These are phyloP conservation scores for Brenthis daphne DNA, from an alignment of 2,888 invertebrate species.

Conservation along the genomic window DNA sequence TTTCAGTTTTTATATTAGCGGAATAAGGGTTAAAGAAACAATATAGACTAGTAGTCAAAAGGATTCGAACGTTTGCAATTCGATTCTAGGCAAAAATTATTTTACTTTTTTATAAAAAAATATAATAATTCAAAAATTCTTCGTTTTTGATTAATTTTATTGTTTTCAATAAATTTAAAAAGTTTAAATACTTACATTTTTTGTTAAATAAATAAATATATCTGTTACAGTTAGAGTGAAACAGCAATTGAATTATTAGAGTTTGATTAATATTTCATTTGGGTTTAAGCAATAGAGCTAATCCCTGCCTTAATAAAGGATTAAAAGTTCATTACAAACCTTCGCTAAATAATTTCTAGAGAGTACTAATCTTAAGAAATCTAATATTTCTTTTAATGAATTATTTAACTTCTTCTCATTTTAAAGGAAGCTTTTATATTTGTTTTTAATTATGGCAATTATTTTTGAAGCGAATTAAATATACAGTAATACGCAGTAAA, in stretches of 20 bases:
- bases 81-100: conserved; percentile 40
- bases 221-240: too few species aligned
- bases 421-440: too few species aligned
- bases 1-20: conserved; percentile 58
- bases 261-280: too few species aligned
- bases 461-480: too few species aligned
- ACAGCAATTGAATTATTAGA: not conserved
- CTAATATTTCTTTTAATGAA: not conserved
- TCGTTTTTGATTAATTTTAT: too few species aligned
- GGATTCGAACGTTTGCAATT: conserved; percentile 30
- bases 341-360: not conserved
- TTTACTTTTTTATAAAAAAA: not conserved
- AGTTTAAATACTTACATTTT: too few species aligned
- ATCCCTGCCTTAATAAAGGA: not conserved
- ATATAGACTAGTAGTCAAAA: conserved; percentile 30
- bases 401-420: not conserved
- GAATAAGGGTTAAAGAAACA: conserved; percentile 34
- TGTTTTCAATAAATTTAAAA: too few species aligned
- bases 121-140: not conserved
- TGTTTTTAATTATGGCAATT: too few species aligned
- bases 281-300: too few species aligned
- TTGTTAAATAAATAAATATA: too few species aligned
- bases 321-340: not conserved
- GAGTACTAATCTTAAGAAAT: not conserved
- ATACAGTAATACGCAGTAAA: too few species aligned